These are phyloP conservation scores for Pipistrellus pipistrellus DNA, from an alignment of 2,797 vertebrate species.

Conservation along the genomic window DNA sequence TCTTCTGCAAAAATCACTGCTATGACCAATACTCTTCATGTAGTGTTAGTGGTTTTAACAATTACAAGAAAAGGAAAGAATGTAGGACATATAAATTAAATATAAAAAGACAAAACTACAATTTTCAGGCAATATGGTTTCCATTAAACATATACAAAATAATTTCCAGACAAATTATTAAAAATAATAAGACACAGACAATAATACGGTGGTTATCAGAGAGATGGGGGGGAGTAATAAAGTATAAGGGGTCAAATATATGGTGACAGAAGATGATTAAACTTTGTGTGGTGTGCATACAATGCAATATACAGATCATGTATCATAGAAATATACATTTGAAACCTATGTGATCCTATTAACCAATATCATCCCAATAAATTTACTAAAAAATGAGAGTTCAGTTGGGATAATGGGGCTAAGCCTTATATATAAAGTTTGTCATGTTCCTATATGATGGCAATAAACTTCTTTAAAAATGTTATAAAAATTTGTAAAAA, in stretches of 20 bases:
- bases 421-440: not conserved
- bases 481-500: not conserved
- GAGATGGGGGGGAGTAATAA: not conserved
- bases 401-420: not conserved
- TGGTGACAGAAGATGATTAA: not conserved
- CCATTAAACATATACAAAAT: not conserved
- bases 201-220: not conserved
- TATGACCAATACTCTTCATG: not conserved
- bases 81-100: not conserved
- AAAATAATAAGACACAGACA: not conserved
- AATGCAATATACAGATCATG: not conserved
- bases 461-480: not conserved
- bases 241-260: not conserved
- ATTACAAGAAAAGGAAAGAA: not conserved
- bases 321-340: not conserved
- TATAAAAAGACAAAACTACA: not conserved
- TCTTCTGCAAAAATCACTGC: not conserved
- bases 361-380: not conserved
- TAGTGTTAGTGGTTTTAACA: not conserved
- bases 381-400: not conserved
- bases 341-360: not conserved
- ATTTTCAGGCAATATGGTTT: conserved; percentile 9
- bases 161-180: not conserved
- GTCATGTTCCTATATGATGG: not conserved
- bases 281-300: not conserved